Evolutionary conservation across 1,140 invertebrate genomes (phyloP), one percentile per base, ranked within the genome.

Genomic region (Aphelinus certus): DNA sequence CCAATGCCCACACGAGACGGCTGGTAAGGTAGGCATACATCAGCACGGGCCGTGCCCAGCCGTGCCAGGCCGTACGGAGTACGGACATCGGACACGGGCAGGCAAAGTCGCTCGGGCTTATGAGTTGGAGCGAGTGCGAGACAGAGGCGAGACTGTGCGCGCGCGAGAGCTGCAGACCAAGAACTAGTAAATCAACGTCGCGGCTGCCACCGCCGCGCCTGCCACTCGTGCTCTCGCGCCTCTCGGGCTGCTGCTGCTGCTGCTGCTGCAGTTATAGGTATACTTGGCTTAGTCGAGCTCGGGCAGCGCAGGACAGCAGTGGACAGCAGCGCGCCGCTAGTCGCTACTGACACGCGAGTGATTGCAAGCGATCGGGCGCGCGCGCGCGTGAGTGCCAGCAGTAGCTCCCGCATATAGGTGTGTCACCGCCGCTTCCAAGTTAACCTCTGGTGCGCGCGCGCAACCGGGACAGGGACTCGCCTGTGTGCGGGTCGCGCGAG

Each of bases 351-450:
- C 53, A 7, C 53, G 26, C n/a, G 55, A n/a, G 7, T n/a, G 55
- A 56, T 56, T 26, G 26, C 26, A 26, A 26, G 26, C 26, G 10
- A 7, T 55, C 53, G 10, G 53, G 5, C 53, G 5, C 53, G 66
- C 64, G 77, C 62, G 77, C 68, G 71, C 56, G 67, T 7, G 67
- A 49, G 55, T 7, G 53, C 53, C 10, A 7, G 5, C 53, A 5
- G 53, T 55, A 10, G 53, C 53, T 26, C 26, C 26, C 26, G 26
- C 26, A 10, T 55, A 7, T 55, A 7, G 53, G 53, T 10, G 53
- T 10, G 53, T 10, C 26, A 26, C 5, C 53, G 5, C 1, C 53
- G 10, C 10, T 55, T 55, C 10, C 53, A 10, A 55, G 53, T 10
- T 55, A 7, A 7, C 53, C 5, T 5, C 5, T 10, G 5, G 5